phyloP scores from a whole-genome alignment of 2,888 invertebrate genomes.

The Drosophila formosana region DNA sequence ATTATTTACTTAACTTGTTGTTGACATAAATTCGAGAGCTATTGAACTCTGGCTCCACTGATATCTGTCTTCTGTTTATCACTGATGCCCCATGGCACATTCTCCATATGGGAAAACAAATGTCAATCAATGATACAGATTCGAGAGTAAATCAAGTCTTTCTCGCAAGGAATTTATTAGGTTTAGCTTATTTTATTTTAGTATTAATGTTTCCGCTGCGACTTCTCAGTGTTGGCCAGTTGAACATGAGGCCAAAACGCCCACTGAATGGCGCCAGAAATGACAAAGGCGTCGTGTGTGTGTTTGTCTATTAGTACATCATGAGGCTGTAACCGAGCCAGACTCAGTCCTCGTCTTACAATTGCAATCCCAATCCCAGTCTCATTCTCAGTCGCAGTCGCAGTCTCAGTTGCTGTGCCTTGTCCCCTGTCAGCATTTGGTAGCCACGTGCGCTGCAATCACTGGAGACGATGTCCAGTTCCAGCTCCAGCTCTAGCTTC shows the following conservation, averaged over 20 bases:
- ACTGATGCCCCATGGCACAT: background rate
- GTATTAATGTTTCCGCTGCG: background rate
- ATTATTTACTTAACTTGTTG: too few species aligned
- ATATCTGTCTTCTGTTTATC: background rate
- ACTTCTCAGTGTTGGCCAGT: background rate
- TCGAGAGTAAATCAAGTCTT: background rate
- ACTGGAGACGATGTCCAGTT: background rate
- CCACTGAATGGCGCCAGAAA: slow-evolving; percentile 51
- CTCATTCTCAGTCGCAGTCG: slow-evolving; percentile 9
- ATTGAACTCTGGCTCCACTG: background rate
- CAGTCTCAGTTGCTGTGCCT: slow-evolving; percentile 34
- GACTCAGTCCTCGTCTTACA: slow-evolving; percentile 26
- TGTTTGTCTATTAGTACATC: slow-evolving; percentile 32
- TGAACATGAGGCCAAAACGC: slow-evolving; percentile 17
- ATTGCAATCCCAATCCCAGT: slow-evolving; percentile 10
- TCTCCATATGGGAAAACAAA: background rate
- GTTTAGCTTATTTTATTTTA: background rate
- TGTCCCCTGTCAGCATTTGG: slow-evolving; percentile 51
- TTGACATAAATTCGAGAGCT: too few species aligned
- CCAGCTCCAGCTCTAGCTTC: too few species aligned
- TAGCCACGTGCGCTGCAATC: slow-evolving; percentile 61
- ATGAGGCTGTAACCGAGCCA: slow-evolving; percentile 41
- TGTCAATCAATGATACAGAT: background rate
- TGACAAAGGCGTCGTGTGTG: slow-evolving; percentile 25
- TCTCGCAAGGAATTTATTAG: background rate